Evolutionary conservation across 1,140 invertebrate genomes (phyloP), one percentile per base, ranked within the genome.

Genomic region (Epicauta chinensis): DNA sequence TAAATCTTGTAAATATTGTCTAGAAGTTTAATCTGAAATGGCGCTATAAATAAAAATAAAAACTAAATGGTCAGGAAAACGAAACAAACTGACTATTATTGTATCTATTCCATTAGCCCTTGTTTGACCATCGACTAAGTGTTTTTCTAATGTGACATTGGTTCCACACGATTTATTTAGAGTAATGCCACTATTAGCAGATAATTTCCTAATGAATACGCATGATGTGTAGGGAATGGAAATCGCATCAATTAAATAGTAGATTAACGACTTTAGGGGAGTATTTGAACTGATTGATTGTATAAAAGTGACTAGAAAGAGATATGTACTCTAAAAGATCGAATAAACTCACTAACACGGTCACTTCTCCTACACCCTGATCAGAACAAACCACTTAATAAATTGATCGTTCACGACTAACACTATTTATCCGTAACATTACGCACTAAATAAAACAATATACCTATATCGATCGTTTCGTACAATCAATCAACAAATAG

Each of bases 201-300:
- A 66, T 66, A 67, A 67, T 67, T 65, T 64, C 59, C 60, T 67
- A 67, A 67, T 67, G 65, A 67, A 67, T 65, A 67, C 64, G 64
- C 65, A 67, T 64, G 62, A 67, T 58, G 59, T 62, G 58, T 46
- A 55, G 58, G 58, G 58, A 61, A 61, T 59, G 38, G 51, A 50
- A 54, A 53, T 60, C 48, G 46, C 56, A 65, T 62, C 64, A 61
- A 68, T 66, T 66, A 68, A 65, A 59, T 63, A 58, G 56, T 60
- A 55, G 64, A 68, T 68, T 65, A 68, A 68, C 62, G 64, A 58
- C 63, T 56, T 56, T 56, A 51, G 55, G 55, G 52, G 55, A 54
- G 51, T 55, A 59, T 63, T 59, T 56, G 51, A 55, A 60, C 56
- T 62, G 66, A 68, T 65, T 62, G 65, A 67, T 67, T 56, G 54